phyloP scores from a whole-genome alignment of 2,797 vertebrate genomes.

The Gambelia wislizenii region DNA sequence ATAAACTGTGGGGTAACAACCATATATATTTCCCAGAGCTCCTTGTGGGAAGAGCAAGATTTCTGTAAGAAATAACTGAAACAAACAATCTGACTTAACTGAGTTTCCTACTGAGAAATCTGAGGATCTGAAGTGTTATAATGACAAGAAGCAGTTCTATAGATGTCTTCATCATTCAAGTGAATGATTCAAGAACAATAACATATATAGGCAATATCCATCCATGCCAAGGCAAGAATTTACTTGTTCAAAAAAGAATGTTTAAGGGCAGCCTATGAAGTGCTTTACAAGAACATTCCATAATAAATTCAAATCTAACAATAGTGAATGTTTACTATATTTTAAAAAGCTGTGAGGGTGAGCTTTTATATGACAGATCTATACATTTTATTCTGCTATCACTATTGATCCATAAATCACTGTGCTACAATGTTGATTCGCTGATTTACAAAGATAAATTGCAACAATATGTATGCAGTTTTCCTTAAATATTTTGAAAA shows the following conservation, averaged over 20 bases:
- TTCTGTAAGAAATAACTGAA: neutral
- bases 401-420: neutral
- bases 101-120: neutral
- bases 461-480: neutral
- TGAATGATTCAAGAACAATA: neutral
- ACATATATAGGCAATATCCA: neutral
- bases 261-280: neutral
- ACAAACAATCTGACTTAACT: neutral
- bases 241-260: too few species aligned
- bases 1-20: neutral
- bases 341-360: neutral
- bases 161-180: neutral
- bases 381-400: neutral
- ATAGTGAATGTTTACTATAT: neutral
- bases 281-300: neutral
- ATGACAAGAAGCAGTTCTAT: neutral
- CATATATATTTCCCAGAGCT: neutral
- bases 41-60: too few species aligned
- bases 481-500: neutral
- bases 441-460: neutral
- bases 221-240: neutral
- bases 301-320: neutral
- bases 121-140: neutral
- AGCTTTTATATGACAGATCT: neutral
- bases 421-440: neutral